phyloP scores from a whole-genome alignment of 2,797 vertebrate genomes.

The Momotus momota region DNA sequence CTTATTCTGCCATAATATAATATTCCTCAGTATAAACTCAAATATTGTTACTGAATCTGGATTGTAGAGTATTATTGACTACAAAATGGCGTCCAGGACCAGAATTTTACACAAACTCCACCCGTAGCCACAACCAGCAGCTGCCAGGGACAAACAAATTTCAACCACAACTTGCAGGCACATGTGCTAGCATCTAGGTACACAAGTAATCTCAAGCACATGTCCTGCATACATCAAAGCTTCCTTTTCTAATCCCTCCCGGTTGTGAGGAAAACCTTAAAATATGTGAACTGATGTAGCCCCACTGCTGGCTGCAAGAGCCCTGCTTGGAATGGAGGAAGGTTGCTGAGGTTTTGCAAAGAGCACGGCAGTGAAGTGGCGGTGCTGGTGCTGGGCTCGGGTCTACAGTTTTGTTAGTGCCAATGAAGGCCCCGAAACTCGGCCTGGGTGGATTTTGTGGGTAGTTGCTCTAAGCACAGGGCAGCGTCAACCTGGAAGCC shows the following conservation, averaged over 20 bases:
- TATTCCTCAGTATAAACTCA: not conserved
- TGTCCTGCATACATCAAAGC: conserved; percentile 40
- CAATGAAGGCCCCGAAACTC: not conserved
- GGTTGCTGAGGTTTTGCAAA: not conserved
- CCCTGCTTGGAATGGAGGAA: not conserved
- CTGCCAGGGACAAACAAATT: conserved; percentile 20
- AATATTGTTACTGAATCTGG: not conserved
- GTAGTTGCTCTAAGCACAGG: not conserved
- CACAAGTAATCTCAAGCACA: conserved; percentile 36
- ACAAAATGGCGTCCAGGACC: not conserved
- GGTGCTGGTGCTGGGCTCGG: not conserved
- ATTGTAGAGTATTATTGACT: not conserved
- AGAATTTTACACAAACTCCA: not conserved
- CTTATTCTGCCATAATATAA: not conserved
- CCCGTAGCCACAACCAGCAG: not conserved
- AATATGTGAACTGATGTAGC: not conserved
- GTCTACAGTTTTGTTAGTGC: not conserved
- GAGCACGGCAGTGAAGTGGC: not conserved
- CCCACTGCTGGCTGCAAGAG: not conserved
- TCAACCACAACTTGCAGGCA: conserved; percentile 18
- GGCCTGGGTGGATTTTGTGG: not conserved
- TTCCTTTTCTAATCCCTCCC: conserved; percentile 5
- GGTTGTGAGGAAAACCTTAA: conserved; percentile 36
- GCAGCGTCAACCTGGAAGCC: not conserved
- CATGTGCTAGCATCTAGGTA: conserved; percentile 13